phyloP scores from a whole-genome alignment of 2,888 invertebrate species.

The Archips crataeganus region DNA sequence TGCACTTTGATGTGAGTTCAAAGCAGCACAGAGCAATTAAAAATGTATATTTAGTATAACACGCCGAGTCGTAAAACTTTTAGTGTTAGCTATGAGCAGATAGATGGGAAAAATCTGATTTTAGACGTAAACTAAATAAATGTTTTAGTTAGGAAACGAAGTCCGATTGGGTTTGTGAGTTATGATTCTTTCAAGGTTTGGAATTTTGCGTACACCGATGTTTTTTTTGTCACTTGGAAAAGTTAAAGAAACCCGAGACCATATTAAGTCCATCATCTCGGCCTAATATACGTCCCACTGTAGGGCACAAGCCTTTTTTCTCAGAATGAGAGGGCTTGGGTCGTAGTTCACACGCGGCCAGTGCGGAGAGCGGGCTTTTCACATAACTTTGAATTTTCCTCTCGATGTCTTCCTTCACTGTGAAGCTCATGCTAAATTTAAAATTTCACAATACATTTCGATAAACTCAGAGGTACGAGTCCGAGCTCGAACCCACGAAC shows the following conservation, averaged over 20 bases:
- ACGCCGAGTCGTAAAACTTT: slow-evolving; percentile 27
- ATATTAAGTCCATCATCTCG: neutral
- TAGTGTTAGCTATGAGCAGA: neutral
- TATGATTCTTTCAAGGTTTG: neutral
- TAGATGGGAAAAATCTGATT: slow-evolving; percentile 7
- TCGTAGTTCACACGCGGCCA: too few species aligned
- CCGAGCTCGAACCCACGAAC: too few species aligned
- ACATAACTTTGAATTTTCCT: too few species aligned
- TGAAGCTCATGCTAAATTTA: too few species aligned
- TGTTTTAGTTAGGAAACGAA: neutral
- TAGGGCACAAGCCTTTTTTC: too few species aligned
- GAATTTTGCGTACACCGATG: neutral
- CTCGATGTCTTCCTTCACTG: too few species aligned
- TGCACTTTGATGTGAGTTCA: slow-evolving; percentile 38
- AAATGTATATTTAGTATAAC: slow-evolving; percentile 31
- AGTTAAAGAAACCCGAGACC: neutral
- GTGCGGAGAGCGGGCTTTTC: too few species aligned
- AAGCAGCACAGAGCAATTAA: slow-evolving; percentile 37
- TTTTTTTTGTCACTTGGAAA: neutral
- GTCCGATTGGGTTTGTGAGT: neutral
- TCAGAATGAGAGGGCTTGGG: too few species aligned
- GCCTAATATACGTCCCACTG: too few species aligned
- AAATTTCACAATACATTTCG: too few species aligned
- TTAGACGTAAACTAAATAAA: slow-evolving; percentile 7
- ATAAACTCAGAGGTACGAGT: too few species aligned